These are phyloP conservation scores for Trialeurodes vaporariorum DNA, from an alignment of 1,140 invertebrate species.

Conservation along the genomic window DNA sequence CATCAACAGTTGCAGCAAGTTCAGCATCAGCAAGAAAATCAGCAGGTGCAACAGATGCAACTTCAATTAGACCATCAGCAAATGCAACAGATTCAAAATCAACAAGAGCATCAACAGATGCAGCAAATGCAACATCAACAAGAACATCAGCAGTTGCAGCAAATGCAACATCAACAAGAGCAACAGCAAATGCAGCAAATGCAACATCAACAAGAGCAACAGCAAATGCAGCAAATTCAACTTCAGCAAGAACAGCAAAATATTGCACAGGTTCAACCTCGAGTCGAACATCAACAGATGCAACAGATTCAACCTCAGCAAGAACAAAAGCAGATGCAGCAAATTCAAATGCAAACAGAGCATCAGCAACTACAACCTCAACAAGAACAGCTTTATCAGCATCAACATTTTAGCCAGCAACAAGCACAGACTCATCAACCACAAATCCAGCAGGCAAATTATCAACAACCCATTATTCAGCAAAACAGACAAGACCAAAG, in stretches of 20 bases:
- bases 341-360: constrained; percentile 1
- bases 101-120: constrained; percentile 9
- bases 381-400: constrained; percentile 18
- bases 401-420: constrained; percentile 17
- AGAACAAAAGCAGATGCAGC: neutral
- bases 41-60: constrained; percentile 1
- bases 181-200: neutral
- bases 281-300: neutral
- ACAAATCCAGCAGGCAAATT: neutral
- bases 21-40: constrained; percentile 8
- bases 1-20: constrained; percentile 18
- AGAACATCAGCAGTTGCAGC: neutral
- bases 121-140: neutral
- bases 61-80: constrained; percentile 1
- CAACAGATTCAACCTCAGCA: constrained; percentile 8
- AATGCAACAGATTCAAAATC: constrained; percentile 2
- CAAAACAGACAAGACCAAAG: neutral
- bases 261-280: no score
- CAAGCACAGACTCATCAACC: constrained; percentile 11
- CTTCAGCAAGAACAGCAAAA: neutral
- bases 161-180: neutral
- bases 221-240: neutral
- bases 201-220: neutral
- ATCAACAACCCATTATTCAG: constrained; percentile 1
- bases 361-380: constrained; percentile 16